A percentile compares a stretch with the other conserved stretches of the same genome.
phyloP scores from a whole-genome alignment of 1,140 invertebrate species.

The Bombus haemorrhoidalis region DNA sequence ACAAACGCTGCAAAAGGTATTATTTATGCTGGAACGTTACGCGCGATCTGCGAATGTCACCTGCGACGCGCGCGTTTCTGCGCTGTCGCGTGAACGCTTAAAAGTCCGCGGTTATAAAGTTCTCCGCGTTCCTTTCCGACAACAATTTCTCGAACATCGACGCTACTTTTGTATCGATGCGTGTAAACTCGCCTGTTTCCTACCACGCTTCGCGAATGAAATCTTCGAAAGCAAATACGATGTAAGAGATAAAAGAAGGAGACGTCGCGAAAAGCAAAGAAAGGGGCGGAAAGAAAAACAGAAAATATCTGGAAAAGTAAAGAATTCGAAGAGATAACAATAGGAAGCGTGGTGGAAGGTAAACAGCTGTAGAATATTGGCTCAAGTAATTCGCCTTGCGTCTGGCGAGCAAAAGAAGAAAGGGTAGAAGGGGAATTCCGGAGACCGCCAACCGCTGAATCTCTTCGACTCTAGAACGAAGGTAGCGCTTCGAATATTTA shows the following conservation, averaged over 20 bases:
- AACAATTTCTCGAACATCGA: not conserved
- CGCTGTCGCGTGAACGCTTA: no score
- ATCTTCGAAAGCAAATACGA: not conserved
- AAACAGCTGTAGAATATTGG: not conserved
- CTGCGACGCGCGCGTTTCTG: no score
- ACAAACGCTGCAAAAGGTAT: no score
- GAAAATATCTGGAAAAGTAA: not conserved
- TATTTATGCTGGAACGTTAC: fast-evolving
- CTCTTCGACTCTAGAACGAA: constrained; percentile 35
- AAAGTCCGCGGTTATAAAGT: not conserved
- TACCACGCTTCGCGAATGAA: not conserved
- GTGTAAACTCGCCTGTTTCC: not conserved
- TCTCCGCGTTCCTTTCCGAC: not conserved
- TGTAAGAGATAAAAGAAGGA: no score
- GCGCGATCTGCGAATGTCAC: no score
- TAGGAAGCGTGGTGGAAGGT: not conserved
- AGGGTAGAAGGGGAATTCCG: not conserved
- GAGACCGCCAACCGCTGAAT: constrained; percentile 36
- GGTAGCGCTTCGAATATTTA: constrained; percentile 50
- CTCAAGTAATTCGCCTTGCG: not conserved
- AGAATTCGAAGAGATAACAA: no score
- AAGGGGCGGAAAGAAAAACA: no score
- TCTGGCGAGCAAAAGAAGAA: not conserved
- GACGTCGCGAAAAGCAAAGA: no score
- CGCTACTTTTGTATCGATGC: not conserved